These are phyloP conservation scores for Calliopsis andreniformis DNA, from an alignment of 1,140 invertebrate genomes.

Conservation along the genomic window DNA sequence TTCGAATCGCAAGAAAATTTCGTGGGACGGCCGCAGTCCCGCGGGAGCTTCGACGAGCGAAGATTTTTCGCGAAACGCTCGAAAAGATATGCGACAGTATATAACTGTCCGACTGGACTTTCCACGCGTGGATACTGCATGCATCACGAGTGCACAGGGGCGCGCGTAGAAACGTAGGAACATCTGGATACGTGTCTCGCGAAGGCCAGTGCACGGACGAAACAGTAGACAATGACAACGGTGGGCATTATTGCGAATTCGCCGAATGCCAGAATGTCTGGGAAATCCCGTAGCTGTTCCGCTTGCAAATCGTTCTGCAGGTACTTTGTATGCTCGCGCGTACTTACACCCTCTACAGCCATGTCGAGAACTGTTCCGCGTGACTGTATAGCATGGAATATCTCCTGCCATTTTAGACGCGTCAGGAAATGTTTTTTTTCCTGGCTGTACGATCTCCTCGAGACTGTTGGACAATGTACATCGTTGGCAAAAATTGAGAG, in stretches of 20 bases:
- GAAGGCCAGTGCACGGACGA: constrained; percentile 12
- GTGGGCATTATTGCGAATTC: constrained; percentile 58
- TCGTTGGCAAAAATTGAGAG: background rate
- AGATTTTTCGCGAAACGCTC: constrained; percentile 13
- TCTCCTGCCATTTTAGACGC: background rate
- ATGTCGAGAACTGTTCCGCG: background rate
- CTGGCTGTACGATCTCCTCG: background rate
- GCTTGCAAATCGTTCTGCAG: constrained; percentile 46
- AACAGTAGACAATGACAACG: constrained; percentile 40
- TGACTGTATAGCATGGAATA: background rate
- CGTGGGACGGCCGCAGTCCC: background rate
- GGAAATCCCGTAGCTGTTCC: constrained; percentile 13
- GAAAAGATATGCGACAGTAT: background rate
- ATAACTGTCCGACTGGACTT: background rate
- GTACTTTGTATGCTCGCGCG: constrained; percentile 8
- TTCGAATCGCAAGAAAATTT: constrained; percentile 16
- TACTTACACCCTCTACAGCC: background rate
- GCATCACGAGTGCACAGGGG: background rate
- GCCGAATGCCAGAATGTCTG: constrained; percentile 41
- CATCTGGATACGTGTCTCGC: background rate
- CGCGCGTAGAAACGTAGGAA: background rate
- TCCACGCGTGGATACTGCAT: background rate
- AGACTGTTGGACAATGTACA: background rate
- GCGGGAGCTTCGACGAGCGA: background rate
- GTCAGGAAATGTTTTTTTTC: background rate